Conservation (phyloP, 2,113 vertebrate genomes). For the Phylloscopus trochilus region DNA sequence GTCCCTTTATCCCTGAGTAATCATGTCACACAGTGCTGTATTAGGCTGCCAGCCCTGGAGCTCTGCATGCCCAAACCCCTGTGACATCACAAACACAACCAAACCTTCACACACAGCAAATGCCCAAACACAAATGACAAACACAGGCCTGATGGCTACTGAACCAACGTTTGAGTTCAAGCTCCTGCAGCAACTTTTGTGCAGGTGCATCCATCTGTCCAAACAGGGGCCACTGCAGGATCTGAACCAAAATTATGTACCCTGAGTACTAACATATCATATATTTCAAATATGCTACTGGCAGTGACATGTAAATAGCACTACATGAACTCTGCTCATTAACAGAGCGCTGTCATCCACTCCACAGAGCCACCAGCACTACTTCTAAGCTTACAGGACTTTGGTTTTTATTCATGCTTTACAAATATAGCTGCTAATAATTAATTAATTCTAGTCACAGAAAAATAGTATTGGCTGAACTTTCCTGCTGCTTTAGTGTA, state of each 20-base stretch:
- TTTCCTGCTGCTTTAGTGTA: constrained; percentile 21
- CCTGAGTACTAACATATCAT: background rate
- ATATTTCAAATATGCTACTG: background rate
- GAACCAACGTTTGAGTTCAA: background rate
- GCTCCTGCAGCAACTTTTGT: background rate
- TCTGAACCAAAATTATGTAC: background rate
- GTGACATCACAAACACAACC: background rate
- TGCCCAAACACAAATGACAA: background rate
- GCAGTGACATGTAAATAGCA: background rate
- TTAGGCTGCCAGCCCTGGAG: background rate
- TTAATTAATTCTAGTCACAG: constrained; percentile 22
- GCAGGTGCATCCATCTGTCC: background rate
- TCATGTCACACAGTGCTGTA: background rate
- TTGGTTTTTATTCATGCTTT: background rate
- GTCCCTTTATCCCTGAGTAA: background rate
- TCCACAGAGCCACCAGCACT: background rate
- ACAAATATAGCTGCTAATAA: background rate
- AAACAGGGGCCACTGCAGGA: background rate
- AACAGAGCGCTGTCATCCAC: background rate
- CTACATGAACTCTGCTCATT: background rate
- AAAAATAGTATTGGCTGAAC: constrained; percentile 31
- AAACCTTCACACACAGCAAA: background rate
- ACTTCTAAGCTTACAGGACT: background rate
- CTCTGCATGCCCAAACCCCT: background rate
- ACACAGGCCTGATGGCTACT: background rate